phyloP scores from a whole-genome alignment of 2,888 invertebrate species.

The Leucozona laternaria region DNA sequence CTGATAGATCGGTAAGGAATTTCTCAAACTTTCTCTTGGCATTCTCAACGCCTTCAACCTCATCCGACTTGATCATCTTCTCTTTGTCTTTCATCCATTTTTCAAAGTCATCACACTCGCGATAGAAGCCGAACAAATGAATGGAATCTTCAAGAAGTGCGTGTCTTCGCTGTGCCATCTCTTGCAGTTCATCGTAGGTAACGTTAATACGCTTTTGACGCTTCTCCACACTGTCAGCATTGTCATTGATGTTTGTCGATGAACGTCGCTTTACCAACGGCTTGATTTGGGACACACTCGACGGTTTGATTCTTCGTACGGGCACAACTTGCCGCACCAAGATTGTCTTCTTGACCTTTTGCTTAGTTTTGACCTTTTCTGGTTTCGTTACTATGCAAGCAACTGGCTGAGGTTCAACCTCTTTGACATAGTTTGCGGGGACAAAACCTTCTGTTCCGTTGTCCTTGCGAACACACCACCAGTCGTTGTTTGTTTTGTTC shows the following conservation, averaged over 20 bases:
- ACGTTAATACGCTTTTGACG: conserved; percentile 91
- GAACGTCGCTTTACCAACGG: conserved; percentile 83
- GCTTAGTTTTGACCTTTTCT: conserved; percentile 92
- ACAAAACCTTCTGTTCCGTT: conserved; percentile 98
- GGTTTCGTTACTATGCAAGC: conserved; percentile 92
- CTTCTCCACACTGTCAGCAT: conserved; percentile 90
- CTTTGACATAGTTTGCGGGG: conserved; percentile 97
- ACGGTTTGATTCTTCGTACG: conserved; percentile 87
- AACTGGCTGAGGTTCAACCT: conserved; percentile 94
- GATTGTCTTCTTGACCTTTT: conserved; percentile 95
- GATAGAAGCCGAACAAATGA: conserved; percentile 95
- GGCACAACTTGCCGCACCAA: conserved; percentile 94
- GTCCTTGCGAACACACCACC: conserved; percentile 99
- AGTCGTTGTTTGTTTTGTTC: conserved; percentile 97
- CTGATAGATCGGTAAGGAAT: conserved; percentile 97
- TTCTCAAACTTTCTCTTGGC: conserved; percentile 98
- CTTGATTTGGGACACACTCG: conserved; percentile 81
- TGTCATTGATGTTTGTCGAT: conserved; percentile 85
- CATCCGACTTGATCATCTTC: conserved; percentile 91
- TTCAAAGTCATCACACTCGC: conserved; percentile 99
- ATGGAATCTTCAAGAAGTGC: conserved; percentile 96
- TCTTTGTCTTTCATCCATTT: conserved; percentile 99
- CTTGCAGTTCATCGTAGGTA: conserved; percentile 92
- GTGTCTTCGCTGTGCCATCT: conserved; percentile 91
- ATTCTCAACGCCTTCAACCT: conserved; percentile 94